Evolutionary conservation across 2,888 invertebrate genomes (phyloP).

Genomic region (Tiliacea citrago): DNA sequence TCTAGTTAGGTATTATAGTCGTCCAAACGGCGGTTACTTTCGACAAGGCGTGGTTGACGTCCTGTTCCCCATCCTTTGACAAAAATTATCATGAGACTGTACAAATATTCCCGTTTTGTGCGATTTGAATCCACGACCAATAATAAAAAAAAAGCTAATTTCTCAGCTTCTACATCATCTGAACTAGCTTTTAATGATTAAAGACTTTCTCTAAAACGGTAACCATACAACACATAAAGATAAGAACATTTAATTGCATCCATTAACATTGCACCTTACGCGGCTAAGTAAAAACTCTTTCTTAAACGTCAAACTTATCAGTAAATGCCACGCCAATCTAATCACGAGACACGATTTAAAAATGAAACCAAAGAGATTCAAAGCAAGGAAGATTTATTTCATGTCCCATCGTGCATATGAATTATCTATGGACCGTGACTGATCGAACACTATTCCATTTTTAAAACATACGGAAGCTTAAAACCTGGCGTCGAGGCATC

Average conservation of each 20-base stretch:
- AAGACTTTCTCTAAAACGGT: constrained; percentile 38
- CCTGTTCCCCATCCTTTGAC: background rate
- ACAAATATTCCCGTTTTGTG: background rate
- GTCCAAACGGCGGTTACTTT: background rate
- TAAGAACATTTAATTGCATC: constrained; percentile 53
- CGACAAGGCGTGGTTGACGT: background rate
- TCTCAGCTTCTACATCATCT: background rate
- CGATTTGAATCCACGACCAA: too few relatives aligned
- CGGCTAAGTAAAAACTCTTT: constrained; percentile 61
- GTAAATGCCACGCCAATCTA: constrained; percentile 74
- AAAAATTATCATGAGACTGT: background rate
- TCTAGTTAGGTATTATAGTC: too few relatives aligned
- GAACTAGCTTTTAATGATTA: constrained; percentile 25
- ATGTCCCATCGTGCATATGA: constrained; percentile 76
- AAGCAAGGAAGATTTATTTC: constrained; percentile 76
- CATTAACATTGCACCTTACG: constrained; percentile 48
- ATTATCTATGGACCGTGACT: constrained; percentile 81
- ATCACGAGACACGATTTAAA: constrained; percentile 73
- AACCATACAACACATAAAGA: constrained; percentile 43
- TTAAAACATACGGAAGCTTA: constrained; percentile 78
- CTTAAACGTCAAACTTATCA: constrained; percentile 73
- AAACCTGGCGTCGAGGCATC: constrained; percentile 72
- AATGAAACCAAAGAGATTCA: constrained; percentile 68
- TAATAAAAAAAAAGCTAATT: background rate
- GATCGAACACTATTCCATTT: constrained; percentile 79